Evolutionary conservation across 2,113 vertebrate species (phyloP).

Genomic region (Sigmodon hispidus): DNA sequence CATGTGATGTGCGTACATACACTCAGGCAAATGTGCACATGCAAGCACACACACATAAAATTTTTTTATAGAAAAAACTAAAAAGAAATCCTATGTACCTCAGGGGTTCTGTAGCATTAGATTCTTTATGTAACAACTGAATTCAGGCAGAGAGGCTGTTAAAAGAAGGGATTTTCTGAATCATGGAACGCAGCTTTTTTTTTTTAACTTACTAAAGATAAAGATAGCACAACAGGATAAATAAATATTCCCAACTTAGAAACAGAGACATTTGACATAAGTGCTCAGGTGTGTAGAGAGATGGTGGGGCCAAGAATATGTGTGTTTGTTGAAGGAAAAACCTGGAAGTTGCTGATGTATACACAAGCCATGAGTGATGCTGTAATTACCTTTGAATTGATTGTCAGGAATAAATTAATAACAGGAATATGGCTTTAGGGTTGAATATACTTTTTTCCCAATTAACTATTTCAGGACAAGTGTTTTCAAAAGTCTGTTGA

Average conservation of each 20-base stretch:
- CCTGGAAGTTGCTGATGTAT: not conserved
- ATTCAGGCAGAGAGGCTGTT: not conserved
- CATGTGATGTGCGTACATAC: not conserved
- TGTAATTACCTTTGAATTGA: not conserved
- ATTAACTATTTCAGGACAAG: not conserved
- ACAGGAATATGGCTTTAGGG: not conserved
- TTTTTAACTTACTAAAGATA: not conserved
- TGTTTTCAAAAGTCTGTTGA: conserved; percentile 1
- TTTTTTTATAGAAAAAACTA: not conserved
- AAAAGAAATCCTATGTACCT: not conserved
- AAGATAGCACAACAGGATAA: not conserved
- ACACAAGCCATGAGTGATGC: fast-evolving
- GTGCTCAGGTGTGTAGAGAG: not conserved
- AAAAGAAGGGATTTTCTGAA: not conserved
- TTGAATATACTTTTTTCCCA: conserved; percentile 6
- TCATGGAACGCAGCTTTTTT: not conserved
- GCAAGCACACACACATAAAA: not conserved
- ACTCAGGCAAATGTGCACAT: not conserved
- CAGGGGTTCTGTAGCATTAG: too few species aligned
- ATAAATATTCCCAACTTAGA: not conserved
- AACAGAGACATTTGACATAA: not conserved
- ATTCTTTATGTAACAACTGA: not conserved
- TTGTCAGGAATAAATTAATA: not conserved
- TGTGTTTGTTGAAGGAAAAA: not conserved
- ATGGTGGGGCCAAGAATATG: not conserved